These are phyloP conservation scores for Nematostella vectensis DNA, from an alignment of 92 coral and sea anemone genomes.

Conservation along the genomic window DNA sequence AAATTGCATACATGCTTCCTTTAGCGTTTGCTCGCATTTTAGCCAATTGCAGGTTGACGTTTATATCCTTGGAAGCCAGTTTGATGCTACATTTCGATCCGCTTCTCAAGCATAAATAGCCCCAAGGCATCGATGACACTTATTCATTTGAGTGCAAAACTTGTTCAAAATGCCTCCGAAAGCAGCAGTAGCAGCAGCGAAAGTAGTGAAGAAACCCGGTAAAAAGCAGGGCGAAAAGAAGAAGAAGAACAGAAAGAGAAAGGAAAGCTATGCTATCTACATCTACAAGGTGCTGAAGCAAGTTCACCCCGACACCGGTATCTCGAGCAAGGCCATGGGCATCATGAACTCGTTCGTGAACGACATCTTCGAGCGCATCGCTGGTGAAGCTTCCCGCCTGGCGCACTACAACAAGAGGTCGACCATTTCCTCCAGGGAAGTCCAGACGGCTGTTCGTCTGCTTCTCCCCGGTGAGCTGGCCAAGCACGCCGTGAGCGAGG, in stretches of 20 bases:
- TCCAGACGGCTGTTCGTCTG: slow-evolving; percentile 73
- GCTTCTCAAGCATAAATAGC: slow-evolving; percentile 16
- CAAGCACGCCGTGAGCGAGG: slow-evolving; percentile 78
- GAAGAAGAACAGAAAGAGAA: slow-evolving; percentile 35
- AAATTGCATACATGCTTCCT: no score
- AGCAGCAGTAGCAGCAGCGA: slow-evolving; percentile 13
- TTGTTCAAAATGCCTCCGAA: slow-evolving; percentile 22
- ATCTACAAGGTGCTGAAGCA: slow-evolving; percentile 96
- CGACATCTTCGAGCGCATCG: slow-evolving; percentile 79
- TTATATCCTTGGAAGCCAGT: not conserved
- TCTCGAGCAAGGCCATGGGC: slow-evolving; percentile 97
- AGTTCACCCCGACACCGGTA: slow-evolving; percentile 99
- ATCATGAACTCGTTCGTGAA: slow-evolving; percentile 97
- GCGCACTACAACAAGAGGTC: slow-evolving; percentile 62
- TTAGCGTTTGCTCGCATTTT: no score
- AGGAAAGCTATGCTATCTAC: slow-evolving; percentile 92
- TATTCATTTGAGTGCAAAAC: not conserved
- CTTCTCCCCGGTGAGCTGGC: slow-evolving; percentile 74
- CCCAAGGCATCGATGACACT: not conserved
- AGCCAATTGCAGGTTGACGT: no score
- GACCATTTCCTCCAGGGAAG: slow-evolving; percentile 70
- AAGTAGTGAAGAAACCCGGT: slow-evolving; percentile 21
- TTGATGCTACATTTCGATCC: slow-evolving; percentile 25
- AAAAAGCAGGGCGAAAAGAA: slow-evolving; percentile 13
- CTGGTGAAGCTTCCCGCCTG: slow-evolving; percentile 61